Conservation (phyloP, 2,888 invertebrate species). For the Habroteleia sp. region DNA sequence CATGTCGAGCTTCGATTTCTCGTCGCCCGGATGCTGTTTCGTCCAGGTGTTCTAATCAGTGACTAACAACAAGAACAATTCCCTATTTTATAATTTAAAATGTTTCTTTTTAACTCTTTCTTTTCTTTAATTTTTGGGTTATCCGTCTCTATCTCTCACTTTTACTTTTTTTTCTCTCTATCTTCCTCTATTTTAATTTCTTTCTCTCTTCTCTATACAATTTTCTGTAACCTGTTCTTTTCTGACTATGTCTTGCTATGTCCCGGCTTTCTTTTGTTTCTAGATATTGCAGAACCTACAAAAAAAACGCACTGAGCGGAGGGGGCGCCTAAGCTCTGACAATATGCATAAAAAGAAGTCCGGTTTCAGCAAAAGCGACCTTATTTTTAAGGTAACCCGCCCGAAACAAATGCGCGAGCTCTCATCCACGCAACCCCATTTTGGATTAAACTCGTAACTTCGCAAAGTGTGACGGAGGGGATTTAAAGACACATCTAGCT, state of each 20-base stretch:
- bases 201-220: slow-evolving; percentile 70
- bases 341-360: slow-evolving; percentile 92
- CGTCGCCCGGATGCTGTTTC: slow-evolving; percentile 60
- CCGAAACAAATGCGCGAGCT: slow-evolving; percentile 80
- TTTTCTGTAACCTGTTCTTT: slow-evolving; percentile 79
- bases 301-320: slow-evolving; percentile 99
- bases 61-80: slow-evolving; percentile 54
- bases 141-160: slow-evolving; percentile 67
- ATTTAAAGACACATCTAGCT: slow-evolving; percentile 19
- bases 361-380: slow-evolving; percentile 97
- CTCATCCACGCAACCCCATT: slow-evolving; percentile 73
- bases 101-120: slow-evolving; percentile 60
- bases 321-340: slow-evolving; percentile 97
- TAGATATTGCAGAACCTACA: slow-evolving; percentile 99
- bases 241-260: slow-evolving; percentile 88
- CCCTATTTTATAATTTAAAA: slow-evolving; percentile 43
- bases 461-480: slow-evolving; percentile 71
- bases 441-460: slow-evolving; percentile 65
- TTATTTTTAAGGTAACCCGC: slow-evolving; percentile 98
- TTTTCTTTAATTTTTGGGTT: slow-evolving; percentile 65
- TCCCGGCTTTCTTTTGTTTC: slow-evolving; percentile 90
- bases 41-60: slow-evolving; percentile 57
- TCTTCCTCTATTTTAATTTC: slow-evolving; percentile 55
- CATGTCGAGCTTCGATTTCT: slow-evolving; percentile 45
- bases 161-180: slow-evolving; percentile 34